phyloP scores from a whole-genome alignment of 1,140 invertebrate genomes.

The Saccostrea cuccullata region DNA sequence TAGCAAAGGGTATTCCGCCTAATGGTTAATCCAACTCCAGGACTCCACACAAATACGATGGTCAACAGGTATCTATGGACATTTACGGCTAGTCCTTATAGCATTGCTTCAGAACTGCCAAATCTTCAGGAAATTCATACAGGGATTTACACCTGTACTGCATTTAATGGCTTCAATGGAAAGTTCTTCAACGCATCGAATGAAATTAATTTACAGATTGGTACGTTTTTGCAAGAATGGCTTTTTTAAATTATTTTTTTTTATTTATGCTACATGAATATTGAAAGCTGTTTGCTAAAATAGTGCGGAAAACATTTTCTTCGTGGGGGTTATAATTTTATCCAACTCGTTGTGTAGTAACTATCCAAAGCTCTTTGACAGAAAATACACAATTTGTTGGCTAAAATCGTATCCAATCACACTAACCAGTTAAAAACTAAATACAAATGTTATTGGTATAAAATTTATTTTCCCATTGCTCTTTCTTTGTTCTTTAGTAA shows the following conservation, averaged over 20 bases:
- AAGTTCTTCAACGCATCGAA: neutral
- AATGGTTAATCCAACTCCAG: slow-evolving; percentile 17
- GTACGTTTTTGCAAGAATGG: neutral
- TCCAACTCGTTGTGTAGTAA: no score
- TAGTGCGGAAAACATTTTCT: no score
- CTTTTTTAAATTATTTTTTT: no score
- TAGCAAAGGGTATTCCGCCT: no score
- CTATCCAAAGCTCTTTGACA: no score
- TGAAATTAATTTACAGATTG: neutral
- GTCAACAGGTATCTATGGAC: slow-evolving; percentile 28
- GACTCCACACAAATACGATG: neutral
- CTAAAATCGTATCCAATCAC: no score
- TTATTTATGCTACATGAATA: neutral
- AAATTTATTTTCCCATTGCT: neutral
- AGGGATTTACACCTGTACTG: slow-evolving; percentile 25
- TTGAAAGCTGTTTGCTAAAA: neutral
- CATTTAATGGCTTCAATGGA: slow-evolving; percentile 24
- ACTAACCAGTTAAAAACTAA: no score
- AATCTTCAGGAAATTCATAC: neutral
- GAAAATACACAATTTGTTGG: no score
- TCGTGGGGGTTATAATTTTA: no score
- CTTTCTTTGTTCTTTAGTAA: no score
- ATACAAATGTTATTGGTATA: neutral
- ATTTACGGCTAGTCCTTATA: neutral
- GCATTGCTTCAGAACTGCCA: neutral